Evolutionary conservation across 2,888 invertebrate genomes (phyloP), one percentile per base, ranked within the genome.

Genomic region (Microplitis deprimator): DNA sequence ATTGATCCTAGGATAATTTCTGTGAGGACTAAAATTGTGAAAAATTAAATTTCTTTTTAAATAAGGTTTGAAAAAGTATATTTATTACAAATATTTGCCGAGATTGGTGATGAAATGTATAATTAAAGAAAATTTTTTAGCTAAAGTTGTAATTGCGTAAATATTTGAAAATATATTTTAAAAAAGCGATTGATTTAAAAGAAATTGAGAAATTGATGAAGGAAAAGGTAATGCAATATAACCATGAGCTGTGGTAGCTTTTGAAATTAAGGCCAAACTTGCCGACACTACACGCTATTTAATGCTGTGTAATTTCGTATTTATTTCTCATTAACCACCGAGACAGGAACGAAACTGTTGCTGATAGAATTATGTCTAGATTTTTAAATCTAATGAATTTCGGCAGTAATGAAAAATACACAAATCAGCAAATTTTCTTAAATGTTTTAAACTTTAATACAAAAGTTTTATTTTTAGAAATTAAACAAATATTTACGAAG

Each of bases 281-380:
- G 79, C 77, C 67, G 79, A 81, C 80, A 75, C 79, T 80, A 81
- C 83, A 85, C 83, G 84, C 82, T 85, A 80, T 81, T 79, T 82
- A 81, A 76, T 80, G 78, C 82, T 86, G 86, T 85, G 84, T 86
- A 86, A 86, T 86, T 85, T 85, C 84, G 82, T 81, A 81, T 85
- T 85, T 86, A 85, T 85, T 85, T 85, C 84, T 85, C 86, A 84
- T 86, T 84, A 86, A 81, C 75, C 77, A 79, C 79, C 76, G 76
- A 38, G 76, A 59, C 78, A 69, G 77, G 73, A 79, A 65, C 80
- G 80, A 80, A 41, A 65, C 65, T 65, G 81, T 80, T 80, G 79
- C 76, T 41, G 65, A 17, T 73, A 73, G 41, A 20, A 20, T 61
- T 73, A 73, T 65, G 40, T 39, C n/a, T 71, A 39, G 39, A 39